These are phyloP conservation scores for Lepidurus couesii DNA, from an alignment of 1,140 invertebrate genomes.

Conservation along the genomic window DNA sequence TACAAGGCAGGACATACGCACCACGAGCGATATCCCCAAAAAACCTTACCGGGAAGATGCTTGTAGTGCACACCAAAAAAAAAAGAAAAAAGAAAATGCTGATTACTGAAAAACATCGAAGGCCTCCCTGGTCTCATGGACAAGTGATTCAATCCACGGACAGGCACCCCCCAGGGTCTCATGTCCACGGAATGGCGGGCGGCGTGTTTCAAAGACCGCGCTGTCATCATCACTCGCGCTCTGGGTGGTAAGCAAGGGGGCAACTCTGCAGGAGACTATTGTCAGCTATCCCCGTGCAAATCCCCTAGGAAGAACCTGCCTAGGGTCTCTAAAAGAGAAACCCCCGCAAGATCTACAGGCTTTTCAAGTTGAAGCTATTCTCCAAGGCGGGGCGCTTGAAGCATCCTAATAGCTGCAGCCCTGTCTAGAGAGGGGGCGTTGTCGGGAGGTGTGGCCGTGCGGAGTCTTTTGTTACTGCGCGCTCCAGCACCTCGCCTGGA, in stretches of 20 bases:
- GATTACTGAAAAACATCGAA: constrained; percentile 24
- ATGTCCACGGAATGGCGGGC: constrained; percentile 29
- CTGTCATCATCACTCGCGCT: constrained; percentile 49
- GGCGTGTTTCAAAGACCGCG: constrained; percentile 41
- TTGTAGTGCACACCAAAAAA: background rate
- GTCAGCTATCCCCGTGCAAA: constrained; percentile 20
- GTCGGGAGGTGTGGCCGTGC: background rate
- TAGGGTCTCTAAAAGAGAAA: background rate
- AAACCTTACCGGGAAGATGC: background rate
- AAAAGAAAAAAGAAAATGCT: background rate
- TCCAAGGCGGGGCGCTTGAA: constrained; percentile 20
- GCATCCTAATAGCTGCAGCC: background rate
- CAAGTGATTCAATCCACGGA: constrained; percentile 31
- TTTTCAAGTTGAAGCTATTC: constrained; percentile 19
- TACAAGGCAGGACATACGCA: background rate
- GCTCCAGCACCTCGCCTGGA: background rate
- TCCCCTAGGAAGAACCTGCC: constrained; percentile 20
- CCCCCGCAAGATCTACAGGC: constrained; percentile 12
- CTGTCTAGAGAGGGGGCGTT: background rate
- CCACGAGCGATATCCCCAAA: background rate
- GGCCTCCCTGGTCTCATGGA: background rate
- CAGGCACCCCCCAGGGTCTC: constrained; percentile 28
- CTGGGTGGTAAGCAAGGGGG: constrained; percentile 47
- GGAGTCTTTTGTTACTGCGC: background rate
- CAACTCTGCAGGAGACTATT: background rate